phyloP scores from a whole-genome alignment of 2,113 vertebrate species.

The Euleptes europaea region DNA sequence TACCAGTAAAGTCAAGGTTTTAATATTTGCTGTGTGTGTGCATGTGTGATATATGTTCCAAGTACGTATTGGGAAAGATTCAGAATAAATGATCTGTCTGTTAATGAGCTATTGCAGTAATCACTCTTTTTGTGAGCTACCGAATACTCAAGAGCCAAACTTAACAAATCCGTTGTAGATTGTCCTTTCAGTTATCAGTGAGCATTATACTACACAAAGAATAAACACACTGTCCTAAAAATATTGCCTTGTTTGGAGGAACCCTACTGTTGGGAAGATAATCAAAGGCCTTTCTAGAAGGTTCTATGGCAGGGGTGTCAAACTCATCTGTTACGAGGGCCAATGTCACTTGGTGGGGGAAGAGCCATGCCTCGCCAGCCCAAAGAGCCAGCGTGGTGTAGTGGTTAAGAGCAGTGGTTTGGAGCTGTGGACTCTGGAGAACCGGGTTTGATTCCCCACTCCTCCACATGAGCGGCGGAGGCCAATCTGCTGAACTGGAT shows the following conservation, averaged over 20 bases:
- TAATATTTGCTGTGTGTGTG: background rate
- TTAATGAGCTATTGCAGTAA: background rate
- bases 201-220: rapidly evolving
- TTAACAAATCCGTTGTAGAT: background rate
- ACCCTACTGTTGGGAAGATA: background rate
- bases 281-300: rapidly evolving
- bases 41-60: background rate
- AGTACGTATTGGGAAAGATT: background rate
- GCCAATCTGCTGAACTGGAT: too few relatives aligned
- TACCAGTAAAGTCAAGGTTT: background rate
- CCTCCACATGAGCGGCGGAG: too few relatives aligned
- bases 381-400: too few relatives aligned
- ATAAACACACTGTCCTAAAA: background rate
- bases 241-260: background rate
- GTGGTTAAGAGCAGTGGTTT: too few relatives aligned
- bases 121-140: background rate
- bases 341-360: too few relatives aligned
- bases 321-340: too few relatives aligned
- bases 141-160: background rate
- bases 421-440: too few relatives aligned
- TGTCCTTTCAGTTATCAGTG: background rate
- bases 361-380: too few relatives aligned
- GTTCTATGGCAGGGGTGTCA: too few relatives aligned
- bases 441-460: too few relatives aligned
- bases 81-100: background rate